phyloP scores from a whole-genome alignment of 2,113 vertebrate genomes.

The Channa argus region DNA sequence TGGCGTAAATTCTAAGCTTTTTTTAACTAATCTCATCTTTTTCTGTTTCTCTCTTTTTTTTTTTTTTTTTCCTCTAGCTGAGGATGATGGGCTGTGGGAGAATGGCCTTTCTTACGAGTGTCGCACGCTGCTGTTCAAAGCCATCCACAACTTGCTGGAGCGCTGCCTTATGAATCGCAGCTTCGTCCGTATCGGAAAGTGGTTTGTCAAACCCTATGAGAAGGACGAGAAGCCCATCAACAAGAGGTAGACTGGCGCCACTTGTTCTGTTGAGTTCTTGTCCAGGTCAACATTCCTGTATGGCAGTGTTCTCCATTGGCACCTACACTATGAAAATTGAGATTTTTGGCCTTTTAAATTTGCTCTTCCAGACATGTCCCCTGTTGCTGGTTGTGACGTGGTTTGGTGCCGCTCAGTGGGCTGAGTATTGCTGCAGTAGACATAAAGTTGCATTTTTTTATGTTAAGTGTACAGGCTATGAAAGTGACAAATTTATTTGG shows the following conservation, averaged over 20 bases:
- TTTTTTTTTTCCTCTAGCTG: slow-evolving; percentile 60
- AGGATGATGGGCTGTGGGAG: slow-evolving; percentile 96
- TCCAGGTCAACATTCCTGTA: background rate
- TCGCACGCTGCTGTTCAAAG: slow-evolving; percentile 97
- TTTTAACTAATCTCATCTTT: background rate
- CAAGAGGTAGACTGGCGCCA: slow-evolving; percentile 79
- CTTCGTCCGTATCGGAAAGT: slow-evolving; percentile 96
- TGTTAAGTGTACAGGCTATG: background rate
- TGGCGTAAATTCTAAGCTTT: background rate
- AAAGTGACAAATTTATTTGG: background rate
- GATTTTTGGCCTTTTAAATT: background rate
- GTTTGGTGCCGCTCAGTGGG: slow-evolving; percentile 21
- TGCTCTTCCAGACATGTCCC: background rate
- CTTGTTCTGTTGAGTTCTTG: background rate
- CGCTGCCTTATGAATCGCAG: slow-evolving; percentile 96
- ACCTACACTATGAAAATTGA: background rate
- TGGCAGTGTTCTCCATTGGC: background rate
- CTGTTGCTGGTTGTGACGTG: slow-evolving; percentile 12
- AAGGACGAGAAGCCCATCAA: slow-evolving; percentile 98
- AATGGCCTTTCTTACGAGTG: slow-evolving; percentile 97
- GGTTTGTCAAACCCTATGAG: slow-evolving; percentile 99
- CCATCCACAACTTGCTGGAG: slow-evolving; percentile 97
- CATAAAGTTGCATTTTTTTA: background rate
- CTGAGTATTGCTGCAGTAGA: slow-evolving; percentile 1
- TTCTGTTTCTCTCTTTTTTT: background rate